These are phyloP conservation scores for Synergus laeviventris DNA, from an alignment of 2,888 invertebrate species.

Conservation along the genomic window DNA sequence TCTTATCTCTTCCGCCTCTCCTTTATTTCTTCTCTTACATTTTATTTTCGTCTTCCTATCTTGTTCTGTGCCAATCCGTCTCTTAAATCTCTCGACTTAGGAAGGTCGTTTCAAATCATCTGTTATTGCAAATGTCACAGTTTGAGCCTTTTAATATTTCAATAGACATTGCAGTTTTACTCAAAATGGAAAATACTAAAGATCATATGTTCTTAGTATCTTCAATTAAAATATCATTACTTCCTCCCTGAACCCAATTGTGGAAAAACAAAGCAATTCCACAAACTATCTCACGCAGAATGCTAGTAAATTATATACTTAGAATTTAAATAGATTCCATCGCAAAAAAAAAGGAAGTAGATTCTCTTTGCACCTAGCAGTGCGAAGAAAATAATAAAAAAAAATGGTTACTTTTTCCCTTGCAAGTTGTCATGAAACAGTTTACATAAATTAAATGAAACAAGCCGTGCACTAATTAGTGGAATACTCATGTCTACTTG, in stretches of 20 bases:
- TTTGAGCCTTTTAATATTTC: slow-evolving; percentile 15
- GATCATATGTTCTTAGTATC: background rate
- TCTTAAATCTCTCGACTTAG: slow-evolving; percentile 20
- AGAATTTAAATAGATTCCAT: slow-evolving; percentile 32
- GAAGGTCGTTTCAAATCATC: slow-evolving; percentile 9
- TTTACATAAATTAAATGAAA: slow-evolving; percentile 29
- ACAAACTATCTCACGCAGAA: slow-evolving; percentile 39
- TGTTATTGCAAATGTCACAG: slow-evolving; percentile 15
- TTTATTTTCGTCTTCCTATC: slow-evolving; percentile 22
- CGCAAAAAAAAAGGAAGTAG: slow-evolving; percentile 32
- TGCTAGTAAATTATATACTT: slow-evolving; percentile 17
- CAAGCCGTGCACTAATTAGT: background rate
- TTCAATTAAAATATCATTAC: slow-evolving; percentile 23
- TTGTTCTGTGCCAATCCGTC: slow-evolving; percentile 34
- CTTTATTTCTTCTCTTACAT: slow-evolving; percentile 36
- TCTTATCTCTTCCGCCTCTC: slow-evolving; percentile 36
- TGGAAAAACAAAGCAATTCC: slow-evolving; percentile 39
- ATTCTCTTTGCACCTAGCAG: slow-evolving; percentile 12
- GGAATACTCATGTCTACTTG: background rate
- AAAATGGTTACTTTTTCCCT: background rate
- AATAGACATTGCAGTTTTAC: background rate
- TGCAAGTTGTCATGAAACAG: slow-evolving; percentile 25
- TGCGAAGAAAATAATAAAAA: slow-evolving; percentile 32
- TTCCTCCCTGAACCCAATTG: background rate
- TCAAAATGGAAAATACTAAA: no score